These are phyloP conservation scores for Dynastes grantii DNA, from an alignment of 2,888 invertebrate species.

Conservation along the genomic window DNA sequence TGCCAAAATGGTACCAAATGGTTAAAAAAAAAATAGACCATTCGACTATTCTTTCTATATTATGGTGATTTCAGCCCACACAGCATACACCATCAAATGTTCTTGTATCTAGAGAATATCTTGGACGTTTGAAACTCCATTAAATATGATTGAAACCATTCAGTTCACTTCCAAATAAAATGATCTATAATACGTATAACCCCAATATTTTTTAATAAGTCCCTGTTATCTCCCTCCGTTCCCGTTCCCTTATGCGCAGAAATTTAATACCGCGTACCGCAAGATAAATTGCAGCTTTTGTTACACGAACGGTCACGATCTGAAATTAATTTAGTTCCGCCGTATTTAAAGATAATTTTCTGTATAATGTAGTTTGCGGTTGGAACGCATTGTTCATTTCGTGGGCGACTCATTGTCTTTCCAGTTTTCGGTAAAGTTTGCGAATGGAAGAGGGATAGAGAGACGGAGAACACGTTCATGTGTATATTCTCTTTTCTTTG, in stretches of 20 bases:
- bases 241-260: neutral
- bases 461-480: conserved; percentile 34
- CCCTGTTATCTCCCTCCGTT: conserved; percentile 2
- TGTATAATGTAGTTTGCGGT: conserved; percentile 46
- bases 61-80: too few relatives aligned
- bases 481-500: conserved; percentile 37
- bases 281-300: conserved; percentile 45
- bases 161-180: neutral
- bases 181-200: too few relatives aligned
- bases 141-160: neutral
- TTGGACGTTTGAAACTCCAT: too few relatives aligned
- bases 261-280: conserved; percentile 31
- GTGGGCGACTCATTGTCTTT: conserved; percentile 42
- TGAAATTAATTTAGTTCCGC: conserved; percentile 49
- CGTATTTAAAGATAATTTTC: conserved; percentile 49
- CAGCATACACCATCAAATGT: too few relatives aligned
- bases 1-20: too few relatives aligned
- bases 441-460: conserved; percentile 22
- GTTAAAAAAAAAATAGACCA: too few relatives aligned
- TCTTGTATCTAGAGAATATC: too few relatives aligned
- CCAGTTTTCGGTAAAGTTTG: conserved; percentile 40
- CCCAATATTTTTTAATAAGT: neutral
- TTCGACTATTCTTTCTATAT: too few relatives aligned
- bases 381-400: conserved; percentile 44
- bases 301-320: conserved; percentile 44